Conservation (phyloP, 2,113 vertebrate genomes). For the Albula goreensis region DNA sequence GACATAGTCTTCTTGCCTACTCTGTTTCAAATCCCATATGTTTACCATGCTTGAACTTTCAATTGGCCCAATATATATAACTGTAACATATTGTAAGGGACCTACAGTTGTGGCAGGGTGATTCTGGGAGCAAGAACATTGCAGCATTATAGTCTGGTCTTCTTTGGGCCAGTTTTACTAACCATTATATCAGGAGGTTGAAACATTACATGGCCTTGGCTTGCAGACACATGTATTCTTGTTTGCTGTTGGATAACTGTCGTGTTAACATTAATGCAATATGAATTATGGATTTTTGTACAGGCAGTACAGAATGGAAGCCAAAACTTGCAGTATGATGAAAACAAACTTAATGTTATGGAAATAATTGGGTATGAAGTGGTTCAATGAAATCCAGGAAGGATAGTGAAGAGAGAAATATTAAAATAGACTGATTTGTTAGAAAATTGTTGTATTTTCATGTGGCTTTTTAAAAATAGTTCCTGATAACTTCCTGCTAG, state of each 20-base stretch:
- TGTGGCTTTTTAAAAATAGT: too few species aligned
- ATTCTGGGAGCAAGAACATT: not conserved
- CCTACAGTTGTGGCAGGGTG: not conserved
- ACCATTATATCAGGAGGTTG: not conserved
- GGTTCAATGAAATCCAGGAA: not conserved
- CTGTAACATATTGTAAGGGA: not conserved
- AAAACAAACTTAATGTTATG: not conserved
- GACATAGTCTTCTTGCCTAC: not conserved
- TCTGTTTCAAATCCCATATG: not conserved
- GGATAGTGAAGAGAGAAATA: not conserved
- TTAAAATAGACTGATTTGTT: too few species aligned
- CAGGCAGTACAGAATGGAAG: not conserved
- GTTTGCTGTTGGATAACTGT: not conserved
- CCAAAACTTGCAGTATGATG: not conserved
- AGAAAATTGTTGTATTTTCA: not conserved
- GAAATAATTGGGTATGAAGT: not conserved
- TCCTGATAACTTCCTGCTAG: not conserved
- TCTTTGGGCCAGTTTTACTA: not conserved
- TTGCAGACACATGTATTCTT: not conserved
- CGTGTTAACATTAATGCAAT: not conserved
- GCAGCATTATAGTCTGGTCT: not conserved
- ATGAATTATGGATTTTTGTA: not conserved
- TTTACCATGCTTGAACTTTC: not conserved
- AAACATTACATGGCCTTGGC: not conserved
- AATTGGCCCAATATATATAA: not conserved